phyloP scores from a whole-genome alignment of 2,113 vertebrate genomes.

The Oncorhynchus masou region DNA sequence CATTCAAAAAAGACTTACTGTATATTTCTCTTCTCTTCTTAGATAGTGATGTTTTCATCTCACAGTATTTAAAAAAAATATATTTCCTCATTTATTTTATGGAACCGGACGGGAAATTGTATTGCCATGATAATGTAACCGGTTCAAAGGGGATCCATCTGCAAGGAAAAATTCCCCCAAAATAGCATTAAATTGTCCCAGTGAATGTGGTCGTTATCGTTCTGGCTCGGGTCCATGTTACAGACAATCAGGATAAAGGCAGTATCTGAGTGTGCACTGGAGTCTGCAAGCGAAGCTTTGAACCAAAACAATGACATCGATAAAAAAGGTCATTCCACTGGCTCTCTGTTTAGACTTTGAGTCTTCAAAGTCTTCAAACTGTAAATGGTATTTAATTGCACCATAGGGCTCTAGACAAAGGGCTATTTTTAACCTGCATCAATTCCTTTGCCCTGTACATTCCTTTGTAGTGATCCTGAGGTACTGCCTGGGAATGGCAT shows the following conservation, averaged over 20 bases:
- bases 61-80: not conserved
- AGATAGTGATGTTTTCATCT: not conserved
- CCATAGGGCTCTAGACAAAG: constrained; percentile 14
- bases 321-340: constrained; percentile 44
- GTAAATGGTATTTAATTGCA: constrained; percentile 58
- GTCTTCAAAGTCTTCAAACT: constrained; percentile 8
- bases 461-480: constrained; percentile 49
- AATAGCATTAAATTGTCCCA: constrained; percentile 63
- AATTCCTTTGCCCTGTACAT: constrained; percentile 41
- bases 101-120: constrained; percentile 58
- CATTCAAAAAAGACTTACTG: too few relatives aligned
- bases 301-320: constrained; percentile 37
- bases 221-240: constrained; percentile 32
- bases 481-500: constrained; percentile 37
- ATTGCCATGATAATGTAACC: constrained; percentile 60
- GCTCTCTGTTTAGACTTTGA: constrained; percentile 40
- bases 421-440: constrained; percentile 42
- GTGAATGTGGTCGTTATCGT: constrained; percentile 53
- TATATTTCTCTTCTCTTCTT: too few relatives aligned
- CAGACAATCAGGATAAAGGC: constrained; percentile 53
- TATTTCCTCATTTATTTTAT: constrained; percentile 60
- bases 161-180: constrained; percentile 52
- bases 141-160: constrained; percentile 61
- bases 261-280: constrained; percentile 41
- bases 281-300: constrained; percentile 37